These are phyloP conservation scores for Cyprinodon diabolis DNA, from an alignment of 2,797 vertebrate genomes.

Conservation along the genomic window DNA sequence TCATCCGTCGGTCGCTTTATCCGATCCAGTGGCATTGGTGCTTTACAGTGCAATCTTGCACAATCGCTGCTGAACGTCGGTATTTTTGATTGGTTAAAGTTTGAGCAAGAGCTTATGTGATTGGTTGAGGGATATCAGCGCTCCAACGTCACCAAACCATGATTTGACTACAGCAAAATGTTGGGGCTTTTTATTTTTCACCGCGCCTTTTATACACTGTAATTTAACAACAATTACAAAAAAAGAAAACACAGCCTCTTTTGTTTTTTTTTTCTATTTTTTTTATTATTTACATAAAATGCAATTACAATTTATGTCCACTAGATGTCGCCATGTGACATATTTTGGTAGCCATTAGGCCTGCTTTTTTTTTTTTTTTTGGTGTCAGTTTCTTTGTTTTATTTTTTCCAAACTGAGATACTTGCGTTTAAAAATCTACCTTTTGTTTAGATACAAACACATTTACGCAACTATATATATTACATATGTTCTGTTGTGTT, in stretches of 20 bases:
- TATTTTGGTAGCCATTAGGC: background rate
- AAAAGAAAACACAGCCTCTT: too few relatives aligned
- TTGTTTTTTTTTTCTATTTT: background rate
- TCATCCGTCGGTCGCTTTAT: rapidly evolving
- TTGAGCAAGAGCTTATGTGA: background rate
- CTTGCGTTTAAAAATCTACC: background rate
- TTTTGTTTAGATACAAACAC: background rate
- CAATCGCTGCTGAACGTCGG: background rate
- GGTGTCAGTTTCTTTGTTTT: background rate
- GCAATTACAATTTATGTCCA: background rate
- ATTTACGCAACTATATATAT: background rate
- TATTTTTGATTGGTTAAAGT: constrained; percentile 27
- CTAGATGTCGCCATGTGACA: constrained; percentile 44
- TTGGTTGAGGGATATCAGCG: constrained; percentile 39
- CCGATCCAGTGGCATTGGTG: rapidly evolving
- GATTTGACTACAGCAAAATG: background rate
- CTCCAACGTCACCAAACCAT: constrained; percentile 7
- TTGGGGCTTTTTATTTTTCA: too few relatives aligned
- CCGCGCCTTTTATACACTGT: background rate
- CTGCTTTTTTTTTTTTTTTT: background rate
- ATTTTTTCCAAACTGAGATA: background rate
- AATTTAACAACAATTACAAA: background rate
- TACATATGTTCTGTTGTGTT: background rate
- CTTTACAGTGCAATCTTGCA: background rate
- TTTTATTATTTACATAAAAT: background rate